Evolutionary conservation across 1,140 invertebrate genomes (phyloP).

Genomic region (Neodiprion fabricii): DNA sequence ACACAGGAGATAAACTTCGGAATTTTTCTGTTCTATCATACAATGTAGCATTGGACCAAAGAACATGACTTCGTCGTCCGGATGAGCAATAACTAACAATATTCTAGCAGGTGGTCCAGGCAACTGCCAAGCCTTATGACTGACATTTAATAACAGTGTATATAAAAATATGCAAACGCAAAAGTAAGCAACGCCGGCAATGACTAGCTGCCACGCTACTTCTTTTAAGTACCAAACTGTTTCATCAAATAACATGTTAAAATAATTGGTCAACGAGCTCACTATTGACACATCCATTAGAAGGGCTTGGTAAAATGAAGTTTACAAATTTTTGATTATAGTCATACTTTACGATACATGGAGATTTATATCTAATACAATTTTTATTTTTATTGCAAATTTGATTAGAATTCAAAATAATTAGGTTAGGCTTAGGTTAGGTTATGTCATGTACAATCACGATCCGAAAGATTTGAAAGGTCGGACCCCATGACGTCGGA

Average conservation of each 20-base stretch:
- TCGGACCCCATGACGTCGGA: neutral
- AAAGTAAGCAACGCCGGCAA: conserved; percentile 49
- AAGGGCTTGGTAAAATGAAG: neutral
- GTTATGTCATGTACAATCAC: neutral
- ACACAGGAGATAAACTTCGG: conserved; percentile 82
- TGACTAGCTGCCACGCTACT: conserved; percentile 53
- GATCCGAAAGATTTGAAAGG: neutral
- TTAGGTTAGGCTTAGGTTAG: neutral
- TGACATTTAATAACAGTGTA: conserved; percentile 47
- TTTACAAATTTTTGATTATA: no score
- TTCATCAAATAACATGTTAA: conserved; percentile 35
- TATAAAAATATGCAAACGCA: conserved; percentile 53
- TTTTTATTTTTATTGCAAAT: no score
- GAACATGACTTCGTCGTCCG: conserved; percentile 98
- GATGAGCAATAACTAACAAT: conserved; percentile 89
- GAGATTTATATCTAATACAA: no score
- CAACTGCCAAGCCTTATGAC: conserved; percentile 55
- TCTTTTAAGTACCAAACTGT: conserved; percentile 52
- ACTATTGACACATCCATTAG: neutral
- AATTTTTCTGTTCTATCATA: conserved; percentile 68
- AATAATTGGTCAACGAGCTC: neutral
- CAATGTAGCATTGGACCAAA: conserved; percentile 90
- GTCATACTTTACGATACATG: no score
- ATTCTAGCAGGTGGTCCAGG: conserved; percentile 64
- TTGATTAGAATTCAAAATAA: neutral